A percentile compares a stretch with the other conserved stretches of the same genome.
Conservation (phyloP, 2,113 vertebrate genomes). For the Cacatua alba region DNA sequence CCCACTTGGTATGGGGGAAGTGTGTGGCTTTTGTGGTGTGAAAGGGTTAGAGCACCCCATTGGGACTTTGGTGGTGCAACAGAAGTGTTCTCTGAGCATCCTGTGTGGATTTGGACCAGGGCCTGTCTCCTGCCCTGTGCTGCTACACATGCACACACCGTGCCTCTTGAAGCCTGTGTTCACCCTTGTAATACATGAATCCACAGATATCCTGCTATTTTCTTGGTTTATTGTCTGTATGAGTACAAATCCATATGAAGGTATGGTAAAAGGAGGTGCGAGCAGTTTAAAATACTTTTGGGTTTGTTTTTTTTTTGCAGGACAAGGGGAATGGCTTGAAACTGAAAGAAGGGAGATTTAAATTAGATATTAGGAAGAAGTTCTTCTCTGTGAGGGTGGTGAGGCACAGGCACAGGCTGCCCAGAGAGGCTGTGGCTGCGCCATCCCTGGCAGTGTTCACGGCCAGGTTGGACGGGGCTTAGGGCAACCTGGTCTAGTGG, state of each 20-base stretch:
- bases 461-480: neutral
- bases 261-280: neutral
- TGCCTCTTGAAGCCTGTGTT: neutral
- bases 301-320: neutral
- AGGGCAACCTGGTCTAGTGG: neutral
- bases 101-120: neutral
- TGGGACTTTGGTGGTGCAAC: accelerated
- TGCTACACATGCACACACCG: accelerated
- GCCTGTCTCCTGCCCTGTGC: neutral
- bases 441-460: neutral
- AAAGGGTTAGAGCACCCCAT: neutral
- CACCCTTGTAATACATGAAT: neutral
- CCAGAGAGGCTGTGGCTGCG: neutral
- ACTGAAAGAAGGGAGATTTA: neutral
- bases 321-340: neutral
- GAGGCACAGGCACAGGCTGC: neutral
- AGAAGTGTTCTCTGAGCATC: neutral
- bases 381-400: neutral
- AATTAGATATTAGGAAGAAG: neutral
- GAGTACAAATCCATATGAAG: too few relatives aligned
- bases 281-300: neutral
- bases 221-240: neutral
- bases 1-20: neutral
- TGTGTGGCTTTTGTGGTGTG: neutral
- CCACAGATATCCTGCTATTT: neutral